A percentile compares a stretch with the other conserved stretches of the same genome.
phyloP scores from a whole-genome alignment of 2,113 vertebrate genomes.

The Conger conger region DNA sequence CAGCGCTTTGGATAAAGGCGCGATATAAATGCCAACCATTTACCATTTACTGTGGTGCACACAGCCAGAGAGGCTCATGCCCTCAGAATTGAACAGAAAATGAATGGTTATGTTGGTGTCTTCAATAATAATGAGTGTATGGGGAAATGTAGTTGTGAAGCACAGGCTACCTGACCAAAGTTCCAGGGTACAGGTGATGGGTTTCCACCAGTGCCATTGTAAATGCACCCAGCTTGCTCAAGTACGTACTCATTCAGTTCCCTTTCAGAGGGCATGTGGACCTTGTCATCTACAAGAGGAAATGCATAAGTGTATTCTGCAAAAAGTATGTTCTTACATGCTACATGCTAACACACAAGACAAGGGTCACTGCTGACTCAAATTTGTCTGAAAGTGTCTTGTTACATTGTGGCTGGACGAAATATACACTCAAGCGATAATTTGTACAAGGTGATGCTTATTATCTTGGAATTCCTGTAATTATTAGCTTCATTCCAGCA shows the following conservation, averaged over 20 bases:
- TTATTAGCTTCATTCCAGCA: too few species aligned
- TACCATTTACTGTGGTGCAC: too few species aligned
- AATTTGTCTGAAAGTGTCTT: too few species aligned
- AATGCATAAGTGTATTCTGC: neutral
- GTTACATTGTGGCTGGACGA: neutral
- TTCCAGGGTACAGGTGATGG: constrained; percentile 75
- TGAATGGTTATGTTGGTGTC: too few species aligned
- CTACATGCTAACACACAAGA: neutral
- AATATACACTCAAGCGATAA: too few species aligned
- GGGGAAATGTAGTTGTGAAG: neutral
- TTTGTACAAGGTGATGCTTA: too few species aligned
- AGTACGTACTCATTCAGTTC: constrained; percentile 84
- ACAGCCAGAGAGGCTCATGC: too few species aligned
- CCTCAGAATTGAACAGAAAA: too few species aligned
- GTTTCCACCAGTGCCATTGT: constrained; percentile 58
- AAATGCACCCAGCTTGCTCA: constrained; percentile 80
- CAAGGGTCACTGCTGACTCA: neutral
- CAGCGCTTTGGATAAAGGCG: too few species aligned
- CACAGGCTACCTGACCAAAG: constrained; percentile 82
- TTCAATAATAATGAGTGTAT: too few species aligned
- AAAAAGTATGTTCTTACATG: neutral
- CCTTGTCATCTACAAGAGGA: constrained; percentile 73
- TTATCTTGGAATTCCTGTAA: too few species aligned
- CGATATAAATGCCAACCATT: too few species aligned
- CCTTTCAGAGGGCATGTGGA: constrained; percentile 67